Evolutionary conservation across 2,113 vertebrate species (phyloP), one percentile per base, ranked within the genome.

Genomic region (Leuciscus idus): DNA sequence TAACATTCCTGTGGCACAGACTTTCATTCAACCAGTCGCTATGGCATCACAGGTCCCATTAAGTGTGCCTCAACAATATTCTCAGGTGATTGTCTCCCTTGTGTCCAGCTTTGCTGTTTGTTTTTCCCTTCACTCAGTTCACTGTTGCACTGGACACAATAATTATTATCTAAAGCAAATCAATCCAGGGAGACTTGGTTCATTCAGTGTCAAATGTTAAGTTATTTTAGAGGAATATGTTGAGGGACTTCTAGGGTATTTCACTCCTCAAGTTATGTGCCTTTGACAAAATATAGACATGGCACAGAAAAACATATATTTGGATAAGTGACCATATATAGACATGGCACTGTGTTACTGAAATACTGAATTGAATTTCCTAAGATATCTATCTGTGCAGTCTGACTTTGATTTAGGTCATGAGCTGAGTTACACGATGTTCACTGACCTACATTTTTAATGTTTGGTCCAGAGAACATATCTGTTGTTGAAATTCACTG

Each of bases 1-100:
- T 81, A 88, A 76, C 52, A 70, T 75, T 61, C 89, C 94, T 80
- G 84, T 93, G 84, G 92, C 88, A 72, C 94, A 95, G 91, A 90
- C 88, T 30, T 91, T 95, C 90, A 90, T 93, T 90, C 94, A 93
- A 87, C 91, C 94, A 85, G 89, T 86, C 83, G 80, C 92, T 84
- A 87, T 95, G 91, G 94, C 94, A 90, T 89, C 94, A 43, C 95
- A 95, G 90, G 88, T 94, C 86, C 94, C 93, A n/a, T 91, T 93
- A 90, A 91, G 92, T 92, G 88, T 92, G 89, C 90, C 93, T 76
- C 95, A 95, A 90, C 95, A 94, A 72, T 92, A 93, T 91, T 91
- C 96, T 91, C 94, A 95, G 91, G 92, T 95, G 90, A 96, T 92
- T 94, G 82, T 52, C 79, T 87, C 64, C 39, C 55, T 80, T 46